Evolutionary conservation across 2,888 invertebrate species (phyloP).

Genomic region (Drosophila borborema): DNA sequence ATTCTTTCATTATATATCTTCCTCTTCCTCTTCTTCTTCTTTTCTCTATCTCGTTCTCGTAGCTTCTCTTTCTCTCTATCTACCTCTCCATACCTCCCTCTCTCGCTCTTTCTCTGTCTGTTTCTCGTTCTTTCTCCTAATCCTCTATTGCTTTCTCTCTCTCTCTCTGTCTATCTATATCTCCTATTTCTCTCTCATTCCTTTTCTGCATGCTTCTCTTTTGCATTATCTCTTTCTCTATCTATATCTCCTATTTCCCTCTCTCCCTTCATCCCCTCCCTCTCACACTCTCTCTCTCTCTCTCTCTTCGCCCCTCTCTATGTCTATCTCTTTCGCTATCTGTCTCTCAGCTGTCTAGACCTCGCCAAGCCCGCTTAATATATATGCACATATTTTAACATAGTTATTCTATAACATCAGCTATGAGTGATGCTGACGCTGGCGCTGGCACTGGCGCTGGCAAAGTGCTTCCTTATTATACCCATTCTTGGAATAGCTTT

Average conservation of each 20-base stretch:
- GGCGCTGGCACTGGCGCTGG: background rate
- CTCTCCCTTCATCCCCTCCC: background rate
- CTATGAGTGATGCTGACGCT: background rate
- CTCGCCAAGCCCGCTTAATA: background rate
- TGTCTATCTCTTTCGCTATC: background rate
- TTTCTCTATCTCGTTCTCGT: background rate
- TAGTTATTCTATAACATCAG: constrained; percentile 1
- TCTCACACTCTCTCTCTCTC: background rate
- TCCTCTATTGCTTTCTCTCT: too few relatives aligned
- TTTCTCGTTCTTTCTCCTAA: background rate
- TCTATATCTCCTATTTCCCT: background rate
- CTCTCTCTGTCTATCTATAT: too few relatives aligned
- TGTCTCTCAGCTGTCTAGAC: background rate
- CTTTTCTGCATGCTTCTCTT: background rate
- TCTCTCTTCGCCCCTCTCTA: background rate
- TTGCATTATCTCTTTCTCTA: too few relatives aligned
- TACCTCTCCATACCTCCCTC: too few relatives aligned
- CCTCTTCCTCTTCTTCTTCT: background rate
- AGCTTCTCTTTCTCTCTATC: too few relatives aligned
- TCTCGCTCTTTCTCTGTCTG: background rate
- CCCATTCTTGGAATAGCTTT: background rate
- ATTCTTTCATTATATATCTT: too few relatives aligned
- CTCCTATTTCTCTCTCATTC: background rate
- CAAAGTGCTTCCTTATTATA: constrained; percentile 11
- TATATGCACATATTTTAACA: background rate